Percentiles rank a stretch among this genome's conserved stretches.
phyloP scores from a whole-genome alignment of 2,113 vertebrate species.

The Tautogolabrus adspersus region DNA sequence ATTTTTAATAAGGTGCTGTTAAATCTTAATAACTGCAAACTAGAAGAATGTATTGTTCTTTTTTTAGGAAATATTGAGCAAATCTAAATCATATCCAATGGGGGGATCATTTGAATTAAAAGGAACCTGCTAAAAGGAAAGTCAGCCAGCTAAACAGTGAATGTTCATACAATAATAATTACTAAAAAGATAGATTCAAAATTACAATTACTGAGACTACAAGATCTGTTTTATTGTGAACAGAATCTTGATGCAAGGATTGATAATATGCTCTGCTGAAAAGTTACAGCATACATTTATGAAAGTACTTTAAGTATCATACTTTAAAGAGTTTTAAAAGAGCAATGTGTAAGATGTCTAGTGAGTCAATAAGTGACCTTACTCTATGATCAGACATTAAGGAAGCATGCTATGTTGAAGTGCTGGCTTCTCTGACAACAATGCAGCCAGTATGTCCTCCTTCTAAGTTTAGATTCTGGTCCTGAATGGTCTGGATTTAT shows the following conservation, averaged over 20 bases:
- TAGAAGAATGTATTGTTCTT: constrained; percentile 35
- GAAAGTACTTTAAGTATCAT: neutral
- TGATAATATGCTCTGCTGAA: no score
- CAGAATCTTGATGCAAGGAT: neutral
- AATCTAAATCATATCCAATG: neutral
- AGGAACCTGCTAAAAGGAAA: neutral
- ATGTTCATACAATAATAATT: neutral
- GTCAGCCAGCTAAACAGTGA: neutral
- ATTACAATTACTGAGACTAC: neutral
- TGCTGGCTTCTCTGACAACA: no score
- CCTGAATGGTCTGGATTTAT: no score
- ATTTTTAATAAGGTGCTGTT: constrained; percentile 34
- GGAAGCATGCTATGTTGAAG: no score
- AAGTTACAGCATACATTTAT: no score
- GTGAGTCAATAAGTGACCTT: no score
- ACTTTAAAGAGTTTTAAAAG: neutral
- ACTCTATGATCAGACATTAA: no score
- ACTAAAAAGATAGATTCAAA: neutral
- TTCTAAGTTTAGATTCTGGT: no score
- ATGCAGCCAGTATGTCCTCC: no score
- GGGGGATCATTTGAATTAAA: constrained; percentile 4
- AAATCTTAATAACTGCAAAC: constrained; percentile 54
- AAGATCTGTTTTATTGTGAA: no score
- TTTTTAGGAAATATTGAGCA: neutral
- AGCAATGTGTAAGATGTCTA: neutral